Evolutionary conservation across 2,113 vertebrate species (phyloP).

Genomic region (Lamprologus callipterus): DNA sequence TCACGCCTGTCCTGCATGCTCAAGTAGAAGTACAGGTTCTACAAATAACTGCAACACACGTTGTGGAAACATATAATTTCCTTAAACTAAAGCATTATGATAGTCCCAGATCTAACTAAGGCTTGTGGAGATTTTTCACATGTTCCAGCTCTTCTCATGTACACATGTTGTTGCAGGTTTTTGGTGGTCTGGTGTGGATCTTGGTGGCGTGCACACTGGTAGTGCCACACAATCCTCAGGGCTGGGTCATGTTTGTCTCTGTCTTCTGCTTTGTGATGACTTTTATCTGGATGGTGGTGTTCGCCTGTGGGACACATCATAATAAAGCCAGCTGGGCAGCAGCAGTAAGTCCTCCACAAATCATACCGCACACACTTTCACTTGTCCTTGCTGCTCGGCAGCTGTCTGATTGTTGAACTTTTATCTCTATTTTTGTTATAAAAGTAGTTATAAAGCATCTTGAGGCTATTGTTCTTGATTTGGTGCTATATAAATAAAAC

Average conservation of each 20-base stretch:
- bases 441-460: background rate
- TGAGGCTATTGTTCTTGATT: background rate
- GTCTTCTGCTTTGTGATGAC: slow-evolving; percentile 78
- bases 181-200: slow-evolving; percentile 80
- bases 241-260: slow-evolving; percentile 81
- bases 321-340: slow-evolving; percentile 67
- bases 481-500: background rate
- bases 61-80: background rate
- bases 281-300: slow-evolving; percentile 68
- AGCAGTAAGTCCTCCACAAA: slow-evolving; percentile 62
- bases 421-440: background rate
- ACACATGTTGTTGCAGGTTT: slow-evolving; percentile 42
- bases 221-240: slow-evolving; percentile 57
- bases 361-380: background rate
- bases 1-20: background rate
- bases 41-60: background rate
- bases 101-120: background rate
- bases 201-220: slow-evolving; percentile 71
- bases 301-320: slow-evolving; percentile 59
- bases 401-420: background rate
- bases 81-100: background rate
- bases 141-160: background rate
- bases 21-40: background rate
- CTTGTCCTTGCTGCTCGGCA: background rate
- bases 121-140: background rate